phyloP scores from a whole-genome alignment of 2,113 vertebrate species.

The Sebastes fasciatus region DNA sequence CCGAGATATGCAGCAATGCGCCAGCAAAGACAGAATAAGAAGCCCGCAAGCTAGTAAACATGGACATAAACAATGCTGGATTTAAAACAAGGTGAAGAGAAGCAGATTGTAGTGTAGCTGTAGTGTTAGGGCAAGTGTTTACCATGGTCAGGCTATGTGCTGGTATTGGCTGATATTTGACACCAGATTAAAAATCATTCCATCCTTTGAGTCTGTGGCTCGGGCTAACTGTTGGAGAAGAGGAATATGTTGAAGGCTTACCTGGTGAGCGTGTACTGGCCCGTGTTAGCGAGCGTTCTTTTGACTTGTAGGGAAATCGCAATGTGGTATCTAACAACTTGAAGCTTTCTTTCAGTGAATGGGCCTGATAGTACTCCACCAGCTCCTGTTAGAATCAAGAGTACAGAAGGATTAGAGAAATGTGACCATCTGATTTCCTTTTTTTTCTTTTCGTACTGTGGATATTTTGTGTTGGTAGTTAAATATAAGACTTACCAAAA shows the following conservation, averaged over 20 bases:
- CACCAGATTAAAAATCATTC: background rate
- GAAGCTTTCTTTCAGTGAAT: slow-evolving; percentile 98
- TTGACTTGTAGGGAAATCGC: slow-evolving; percentile 93
- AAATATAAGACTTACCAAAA: slow-evolving; percentile 86
- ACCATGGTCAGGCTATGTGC: background rate
- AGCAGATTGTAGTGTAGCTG: no score
- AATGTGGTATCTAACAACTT: slow-evolving; percentile 96
- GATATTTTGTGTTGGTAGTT: background rate
- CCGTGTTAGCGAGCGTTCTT: slow-evolving; percentile 88
- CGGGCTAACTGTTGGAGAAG: background rate
- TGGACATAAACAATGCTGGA: background rate
- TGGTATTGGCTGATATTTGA: background rate
- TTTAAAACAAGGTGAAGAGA: background rate
- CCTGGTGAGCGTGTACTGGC: slow-evolving; percentile 92
- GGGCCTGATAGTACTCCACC: slow-evolving; percentile 97
- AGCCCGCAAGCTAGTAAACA: background rate
- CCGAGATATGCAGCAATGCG: background rate
- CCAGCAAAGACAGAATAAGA: background rate
- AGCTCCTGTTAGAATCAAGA: slow-evolving; percentile 86
- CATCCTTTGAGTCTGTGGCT: background rate
- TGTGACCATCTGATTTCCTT: background rate
- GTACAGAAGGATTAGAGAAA: background rate
- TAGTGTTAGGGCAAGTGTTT: background rate
- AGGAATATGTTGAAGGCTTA: slow-evolving; percentile 65
- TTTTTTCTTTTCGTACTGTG: background rate